Evolutionary conservation across 2,113 vertebrate genomes (phyloP), one percentile per base, ranked within the genome.

Genomic region (Forbesichthys papilliferus): DNA sequence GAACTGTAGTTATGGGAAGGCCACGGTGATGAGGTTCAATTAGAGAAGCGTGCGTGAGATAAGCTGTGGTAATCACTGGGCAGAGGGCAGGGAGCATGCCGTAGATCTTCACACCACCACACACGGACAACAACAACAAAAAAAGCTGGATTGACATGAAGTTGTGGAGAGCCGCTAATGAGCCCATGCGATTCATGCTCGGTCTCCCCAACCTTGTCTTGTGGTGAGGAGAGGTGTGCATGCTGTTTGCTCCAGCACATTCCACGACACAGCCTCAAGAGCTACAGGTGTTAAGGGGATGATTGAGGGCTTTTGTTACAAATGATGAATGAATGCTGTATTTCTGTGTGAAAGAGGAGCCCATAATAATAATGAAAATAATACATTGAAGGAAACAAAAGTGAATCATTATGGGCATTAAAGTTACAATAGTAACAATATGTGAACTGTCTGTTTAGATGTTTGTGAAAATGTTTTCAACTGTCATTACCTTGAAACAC

Each of bases 171-270:
- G 80, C 66, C 65, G 82, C 84, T 91, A 90, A 91, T 89, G 84
- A 89, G 84, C 81, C 73, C 64, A 72, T 78, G 82, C 75, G 82
- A 87, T 89, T 91, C 89, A 88, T 80, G 75, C 87, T 74, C 69
- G 72, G 77, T 69, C 78, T 84, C 84, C 86, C 85, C 86, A 71
- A 61, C 74, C 79, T 80, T 53, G 76, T 87, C 72, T 86, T 68
- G 82, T 70, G 80, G 75, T 81, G 69, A 81, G 82, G 20, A 66
- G 74, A 90, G 80, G 75, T 54, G 60, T 6, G 48, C 72, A 47
- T 71, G 58, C 42, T 54, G 57, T 63, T 75, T 66, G 42, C 56
- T 79, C 74, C 64, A 27, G 27, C 27, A 27, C 27, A 27, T 27
- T 27, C 27, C 27, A 27, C 27, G 27, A 27, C 27, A 27, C 27